These are phyloP conservation scores for Tauraco hartlaubi DNA, from an alignment of 2,797 vertebrate genomes.

Conservation along the genomic window DNA sequence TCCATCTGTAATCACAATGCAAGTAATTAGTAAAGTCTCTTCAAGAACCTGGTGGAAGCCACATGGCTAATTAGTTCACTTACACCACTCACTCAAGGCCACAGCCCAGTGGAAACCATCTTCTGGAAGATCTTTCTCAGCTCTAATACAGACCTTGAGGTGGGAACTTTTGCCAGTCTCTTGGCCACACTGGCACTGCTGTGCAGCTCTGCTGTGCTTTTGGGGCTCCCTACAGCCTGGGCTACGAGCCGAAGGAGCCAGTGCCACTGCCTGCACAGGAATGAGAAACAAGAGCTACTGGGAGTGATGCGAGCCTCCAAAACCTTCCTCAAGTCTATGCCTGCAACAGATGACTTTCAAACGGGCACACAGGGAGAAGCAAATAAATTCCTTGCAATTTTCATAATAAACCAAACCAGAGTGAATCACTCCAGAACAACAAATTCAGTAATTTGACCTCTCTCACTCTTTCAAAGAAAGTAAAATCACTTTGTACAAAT, in stretches of 20 bases:
- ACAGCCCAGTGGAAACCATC: neutral
- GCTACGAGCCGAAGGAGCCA: neutral
- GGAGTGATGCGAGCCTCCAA: neutral
- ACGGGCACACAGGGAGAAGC: slow-evolving; percentile 20
- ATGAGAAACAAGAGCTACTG: neutral
- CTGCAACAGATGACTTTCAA: slow-evolving; percentile 45
- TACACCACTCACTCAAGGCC: neutral
- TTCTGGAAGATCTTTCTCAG: neutral
- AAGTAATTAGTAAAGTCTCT: neutral
- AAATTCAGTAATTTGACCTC: slow-evolving; percentile 3
- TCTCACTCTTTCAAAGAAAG: slow-evolving; percentile 74
- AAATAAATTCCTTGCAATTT: slow-evolving; percentile 67
- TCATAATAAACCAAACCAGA: slow-evolving; percentile 73
- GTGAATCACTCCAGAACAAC: slow-evolving; percentile 59
- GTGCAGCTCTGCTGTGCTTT: neutral
- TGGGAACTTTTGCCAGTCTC: neutral
- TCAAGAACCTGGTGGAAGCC: neutral
- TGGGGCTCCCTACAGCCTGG: neutral
- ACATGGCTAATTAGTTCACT: slow-evolving; percentile 4
- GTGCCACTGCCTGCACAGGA: neutral
- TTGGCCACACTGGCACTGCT: too few species aligned
- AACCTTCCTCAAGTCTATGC: neutral
- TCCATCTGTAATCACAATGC: neutral
- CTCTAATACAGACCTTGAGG: neutral
- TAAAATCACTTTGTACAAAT: slow-evolving; percentile 67